A percentile compares a stretch with the other conserved stretches of the same genome.
Conservation (phyloP, 2,113 vertebrate genomes). For the Vulpes ferrilata region DNA sequence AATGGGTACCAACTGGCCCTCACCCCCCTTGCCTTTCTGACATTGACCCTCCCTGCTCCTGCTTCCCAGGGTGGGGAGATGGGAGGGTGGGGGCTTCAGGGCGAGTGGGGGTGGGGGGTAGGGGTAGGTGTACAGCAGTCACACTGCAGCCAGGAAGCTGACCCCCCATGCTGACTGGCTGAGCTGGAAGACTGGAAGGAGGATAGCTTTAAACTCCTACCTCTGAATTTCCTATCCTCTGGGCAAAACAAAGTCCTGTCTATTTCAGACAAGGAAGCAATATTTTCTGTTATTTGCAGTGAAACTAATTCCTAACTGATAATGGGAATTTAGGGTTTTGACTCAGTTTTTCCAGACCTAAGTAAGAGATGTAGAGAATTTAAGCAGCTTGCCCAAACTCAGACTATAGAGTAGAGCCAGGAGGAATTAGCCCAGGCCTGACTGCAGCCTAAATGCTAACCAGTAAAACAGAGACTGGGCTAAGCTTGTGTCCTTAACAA, state of each 20-base stretch:
- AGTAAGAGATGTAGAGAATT: neutral
- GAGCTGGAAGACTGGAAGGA: neutral
- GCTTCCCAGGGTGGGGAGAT: no score
- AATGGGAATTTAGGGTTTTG: neutral
- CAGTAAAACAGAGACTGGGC: neutral
- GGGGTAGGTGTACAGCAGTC: neutral
- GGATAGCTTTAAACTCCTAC: neutral
- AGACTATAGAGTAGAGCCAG: neutral
- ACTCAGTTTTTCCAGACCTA: neutral
- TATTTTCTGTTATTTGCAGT: neutral
- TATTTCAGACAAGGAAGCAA: neutral
- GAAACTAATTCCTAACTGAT: neutral
- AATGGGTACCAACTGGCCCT: neutral
- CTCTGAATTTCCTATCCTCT: neutral
- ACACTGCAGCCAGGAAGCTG: fast-evolving
- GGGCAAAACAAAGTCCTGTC: neutral
- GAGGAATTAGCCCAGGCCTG: neutral
- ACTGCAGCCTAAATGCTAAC: neutral
- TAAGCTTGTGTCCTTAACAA: neutral
- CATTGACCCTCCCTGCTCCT: neutral
- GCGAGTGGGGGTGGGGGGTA: fast-evolving
- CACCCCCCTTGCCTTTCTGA: neutral
- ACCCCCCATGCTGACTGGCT: neutral
- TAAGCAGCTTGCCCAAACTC: neutral
- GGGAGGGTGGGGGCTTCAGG: no score